Percentiles rank a stretch among this genome's conserved stretches.
Evolutionary conservation across 2,888 invertebrate genomes (phyloP).

Genomic region (Lithophane ornitopus): DNA sequence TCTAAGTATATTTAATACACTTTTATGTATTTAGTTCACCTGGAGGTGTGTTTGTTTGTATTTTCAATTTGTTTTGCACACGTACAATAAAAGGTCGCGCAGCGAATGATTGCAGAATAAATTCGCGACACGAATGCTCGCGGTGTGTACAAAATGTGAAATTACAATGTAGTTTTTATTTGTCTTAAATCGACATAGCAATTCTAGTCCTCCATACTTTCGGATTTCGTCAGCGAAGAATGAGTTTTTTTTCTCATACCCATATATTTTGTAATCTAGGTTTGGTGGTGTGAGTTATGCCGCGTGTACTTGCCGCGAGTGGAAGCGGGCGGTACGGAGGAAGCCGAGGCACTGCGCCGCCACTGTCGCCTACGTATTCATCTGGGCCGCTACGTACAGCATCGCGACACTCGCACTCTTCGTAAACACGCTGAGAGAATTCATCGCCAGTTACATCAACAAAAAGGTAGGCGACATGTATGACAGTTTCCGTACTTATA

Average conservation of each 20-base stretch:
- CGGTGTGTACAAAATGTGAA: not conserved
- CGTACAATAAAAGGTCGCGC: not conserved
- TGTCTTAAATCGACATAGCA: not conserved
- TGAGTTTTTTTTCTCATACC: not conserved
- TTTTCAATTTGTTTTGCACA: not conserved
- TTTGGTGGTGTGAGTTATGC: slow-evolving; percentile 95
- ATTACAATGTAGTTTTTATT: not conserved
- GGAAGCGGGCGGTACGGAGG: slow-evolving; percentile 85
- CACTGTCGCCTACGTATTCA: slow-evolving; percentile 95
- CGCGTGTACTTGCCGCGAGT: slow-evolving; percentile 93
- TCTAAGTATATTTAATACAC: not conserved
- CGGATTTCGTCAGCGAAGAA: not conserved
- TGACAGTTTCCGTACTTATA: not conserved
- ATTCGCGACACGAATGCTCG: not conserved
- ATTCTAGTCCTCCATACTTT: not conserved
- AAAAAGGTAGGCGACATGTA: slow-evolving; percentile 76
- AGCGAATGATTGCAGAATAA: not conserved
- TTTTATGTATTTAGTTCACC: not conserved
- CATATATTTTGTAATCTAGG: slow-evolving; percentile 70
- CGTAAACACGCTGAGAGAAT: slow-evolving; percentile 93
- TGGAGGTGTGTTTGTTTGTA: not conserved
- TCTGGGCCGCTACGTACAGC: slow-evolving; percentile 94
- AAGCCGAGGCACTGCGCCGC: slow-evolving; percentile 91
- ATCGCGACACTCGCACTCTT: slow-evolving; percentile 94
- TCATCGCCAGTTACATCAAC: slow-evolving; percentile 90